phyloP scores from a whole-genome alignment of 2,888 invertebrate genomes.

The Orchestes rusci region DNA sequence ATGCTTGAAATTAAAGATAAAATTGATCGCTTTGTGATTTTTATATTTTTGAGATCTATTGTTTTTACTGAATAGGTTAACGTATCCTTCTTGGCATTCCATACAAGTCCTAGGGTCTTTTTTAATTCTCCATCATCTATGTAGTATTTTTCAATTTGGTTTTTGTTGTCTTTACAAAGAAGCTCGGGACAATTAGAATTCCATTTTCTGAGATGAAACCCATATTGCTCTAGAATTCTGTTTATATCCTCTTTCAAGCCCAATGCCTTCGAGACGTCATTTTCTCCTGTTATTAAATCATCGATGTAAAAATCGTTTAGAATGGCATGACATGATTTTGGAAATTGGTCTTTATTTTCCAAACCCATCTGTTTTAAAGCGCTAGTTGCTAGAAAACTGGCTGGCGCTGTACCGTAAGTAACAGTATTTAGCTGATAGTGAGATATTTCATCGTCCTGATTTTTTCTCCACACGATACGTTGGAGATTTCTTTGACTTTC shows the following conservation, averaged over 20 bases:
- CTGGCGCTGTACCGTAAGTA: background rate
- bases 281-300: background rate
- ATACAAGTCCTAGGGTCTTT: background rate
- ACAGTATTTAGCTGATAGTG: background rate
- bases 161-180: background rate
- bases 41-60: background rate
- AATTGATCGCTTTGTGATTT: background rate
- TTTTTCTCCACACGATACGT: background rate
- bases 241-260: background rate
- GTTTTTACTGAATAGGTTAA: background rate
- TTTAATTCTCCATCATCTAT: background rate
- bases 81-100: background rate
- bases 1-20: constrained; percentile 1
- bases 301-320: constrained; percentile 1
- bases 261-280: background rate
- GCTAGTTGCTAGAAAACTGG: constrained; percentile 1
- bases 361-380: background rate
- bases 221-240: background rate
- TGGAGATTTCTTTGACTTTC: background rate
- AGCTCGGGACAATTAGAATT: background rate
- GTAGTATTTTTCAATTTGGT: background rate
- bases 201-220: constrained; percentile 1
- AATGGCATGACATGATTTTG: background rate
- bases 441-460: background rate
- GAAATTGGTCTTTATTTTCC: background rate